Conservation (phyloP, 92 coral and sea anemone species). For the Epizoanthus scotinus region DNA sequence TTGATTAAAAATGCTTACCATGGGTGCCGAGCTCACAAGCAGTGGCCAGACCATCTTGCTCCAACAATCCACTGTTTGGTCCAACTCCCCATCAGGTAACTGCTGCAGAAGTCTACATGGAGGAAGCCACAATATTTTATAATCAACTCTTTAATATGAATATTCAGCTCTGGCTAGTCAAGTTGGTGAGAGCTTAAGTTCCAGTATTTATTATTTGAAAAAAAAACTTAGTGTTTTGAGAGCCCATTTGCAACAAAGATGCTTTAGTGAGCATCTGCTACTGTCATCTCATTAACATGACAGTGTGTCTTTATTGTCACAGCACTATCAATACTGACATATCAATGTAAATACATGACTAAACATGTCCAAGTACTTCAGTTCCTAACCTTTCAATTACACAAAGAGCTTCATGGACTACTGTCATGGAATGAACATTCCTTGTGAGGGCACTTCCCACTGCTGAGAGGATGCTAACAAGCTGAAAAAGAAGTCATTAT, state of each 20-base stretch:
- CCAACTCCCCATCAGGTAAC: constrained; percentile 56
- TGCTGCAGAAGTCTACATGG: constrained; percentile 72
- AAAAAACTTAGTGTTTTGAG: no score
- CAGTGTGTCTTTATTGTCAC: no score
- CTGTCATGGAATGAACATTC: constrained; percentile 80
- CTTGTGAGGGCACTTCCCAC: constrained; percentile 70
- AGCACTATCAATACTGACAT: no score
- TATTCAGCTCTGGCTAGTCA: not conserved
- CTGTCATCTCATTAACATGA: no score
- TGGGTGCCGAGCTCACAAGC: constrained; percentile 85
- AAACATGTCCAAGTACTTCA: not conserved
- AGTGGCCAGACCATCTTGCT: constrained; percentile 79
- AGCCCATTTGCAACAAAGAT: no score
- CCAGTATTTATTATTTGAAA: no score
- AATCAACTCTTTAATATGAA: not conserved
- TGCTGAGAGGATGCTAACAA: constrained; percentile 63
- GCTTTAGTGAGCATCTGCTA: no score
- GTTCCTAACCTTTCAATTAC: constrained; percentile 84
- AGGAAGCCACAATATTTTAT: not conserved
- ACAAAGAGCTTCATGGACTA: constrained; percentile 88
- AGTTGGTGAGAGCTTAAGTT: no score
- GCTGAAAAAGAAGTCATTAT: constrained; percentile 39
- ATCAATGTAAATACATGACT: not conserved
- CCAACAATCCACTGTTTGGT: constrained; percentile 71
- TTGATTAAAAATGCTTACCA: constrained; percentile 47